Base-by-base conservation (phyloP, 2,888 invertebrate genomes). In the Podotricha telesiphe region DNA sequence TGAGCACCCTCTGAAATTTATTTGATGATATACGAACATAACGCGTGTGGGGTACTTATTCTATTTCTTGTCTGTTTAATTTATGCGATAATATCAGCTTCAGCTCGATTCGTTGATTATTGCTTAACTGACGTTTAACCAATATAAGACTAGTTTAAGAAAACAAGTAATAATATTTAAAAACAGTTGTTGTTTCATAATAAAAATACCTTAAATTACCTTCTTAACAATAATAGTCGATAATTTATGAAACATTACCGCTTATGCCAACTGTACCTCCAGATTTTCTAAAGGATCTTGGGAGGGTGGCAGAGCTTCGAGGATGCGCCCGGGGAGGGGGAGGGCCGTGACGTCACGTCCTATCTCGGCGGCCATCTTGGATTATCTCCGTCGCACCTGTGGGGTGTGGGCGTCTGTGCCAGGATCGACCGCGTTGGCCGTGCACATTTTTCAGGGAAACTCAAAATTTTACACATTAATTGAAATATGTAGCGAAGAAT, bases 311-410 rank as follows among this genome's bases (percentile, higher is more conserved):
- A 84, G 86, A 87, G 90, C 87, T 85, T 89, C 89, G 89, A 90
- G 89, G 82, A 77, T 82, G 80, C 78, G 78, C 79, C 79, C 79
- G 77, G 76, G 81, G 81, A 78, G 83, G 80, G 79, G 81, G 79
- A 79, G 82, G 85, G 86, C 86, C 87, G 91, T 93, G 93, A 93
- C 93, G 93, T 93, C 93, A 93, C 91, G 93, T 93, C 92, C 91
- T 93, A 93, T 93, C 93, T 92, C 88, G 91, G 91, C 93, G 91
- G 93, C 93, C 93, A 93, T 93, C 93, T 93, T 93, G 93, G 93
- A 93, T 93, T 91, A 93, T 93, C 93, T 93, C n/a, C 93, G 92
- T 92, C 89, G 91, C 92, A 92, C 93, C 93, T 92, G 92, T 86
- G 92, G 90, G 89, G 84, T 74, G 88, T 80, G 87, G 87, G 78